phyloP scores from a whole-genome alignment of 2,797 vertebrate genomes.

The Lates japonicus region DNA sequence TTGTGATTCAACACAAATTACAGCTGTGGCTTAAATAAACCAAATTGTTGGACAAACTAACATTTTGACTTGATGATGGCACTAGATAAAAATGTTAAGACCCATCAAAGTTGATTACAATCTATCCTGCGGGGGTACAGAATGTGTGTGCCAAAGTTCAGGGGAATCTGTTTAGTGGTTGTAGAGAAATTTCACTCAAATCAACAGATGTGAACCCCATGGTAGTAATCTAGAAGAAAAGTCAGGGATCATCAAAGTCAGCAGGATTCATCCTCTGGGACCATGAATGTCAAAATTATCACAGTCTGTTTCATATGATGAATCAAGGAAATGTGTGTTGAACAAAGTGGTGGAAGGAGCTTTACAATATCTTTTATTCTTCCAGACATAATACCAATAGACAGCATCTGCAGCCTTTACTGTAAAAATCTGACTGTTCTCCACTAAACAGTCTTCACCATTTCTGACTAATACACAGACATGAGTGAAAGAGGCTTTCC shows the following conservation, averaged over 20 bases:
- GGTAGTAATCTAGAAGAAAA: not conserved
- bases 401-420: not conserved
- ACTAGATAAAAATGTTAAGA: not conserved
- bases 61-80: not conserved
- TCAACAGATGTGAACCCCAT: not conserved
- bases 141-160: not conserved
- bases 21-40: not conserved
- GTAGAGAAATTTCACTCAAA: not conserved
- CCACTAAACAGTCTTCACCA: slow-evolving; percentile 14
- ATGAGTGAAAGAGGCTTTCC: slow-evolving; percentile 32
- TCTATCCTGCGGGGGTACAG: not conserved
- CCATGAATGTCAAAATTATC: not conserved
- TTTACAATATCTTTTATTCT: too few relatives aligned
- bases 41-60: too few relatives aligned
- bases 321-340: too few relatives aligned
- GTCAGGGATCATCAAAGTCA: not conserved
- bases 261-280: not conserved
- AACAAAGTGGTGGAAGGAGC: too few relatives aligned
- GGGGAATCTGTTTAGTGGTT: not conserved
- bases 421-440: not conserved
- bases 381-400: too few relatives aligned
- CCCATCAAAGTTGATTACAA: not conserved
- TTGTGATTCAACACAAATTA: not conserved
- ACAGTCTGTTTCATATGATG: too few relatives aligned
- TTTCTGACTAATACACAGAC: slow-evolving; percentile 13